Base-by-base conservation (phyloP, 1,140 invertebrate genomes). In the Halesus radiatus region DNA sequence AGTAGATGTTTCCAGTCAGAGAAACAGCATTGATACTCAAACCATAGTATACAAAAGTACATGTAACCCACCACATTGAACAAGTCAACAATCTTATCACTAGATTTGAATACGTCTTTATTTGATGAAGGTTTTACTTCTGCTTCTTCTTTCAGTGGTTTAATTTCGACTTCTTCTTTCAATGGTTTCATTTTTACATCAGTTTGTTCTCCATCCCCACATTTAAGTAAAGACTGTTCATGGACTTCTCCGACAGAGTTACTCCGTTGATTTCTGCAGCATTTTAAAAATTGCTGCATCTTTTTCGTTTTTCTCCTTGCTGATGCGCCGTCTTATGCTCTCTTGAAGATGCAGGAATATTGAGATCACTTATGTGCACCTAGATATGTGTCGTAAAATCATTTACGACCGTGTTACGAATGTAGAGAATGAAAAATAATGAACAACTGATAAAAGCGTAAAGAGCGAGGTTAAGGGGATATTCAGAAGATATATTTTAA, bases 11-110 rank as follows among this genome's bases (percentile, higher is more conserved):
- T 0, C 93, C 94, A 77, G 92, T 93, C 26, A 97, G 87, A 37
- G 94, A 92, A 23, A 94, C 94, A 2, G 95, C 93, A 84, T 96
- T 96, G 18, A 96, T 91, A 0, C 95, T 95, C n/a, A 97, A 84
- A 1, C 95, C 96, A 84, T 96, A 97, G 84, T 96, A 97, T 3
- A 95, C 92, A 77, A 96, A 91, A 0, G 93, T 92, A 83, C 93
- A 93, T 0, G 93, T 93, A 56, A 94, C 88, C 94, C 93, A 96
- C 84, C 92, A 91, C 84, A 94, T 92, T 50, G 91, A 93, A 68
- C 93, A 93, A 32, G 92, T 92, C 2, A 93, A 83, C 54, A 95
- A 86, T 60, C 94, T 90, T 84, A 92, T 91, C 86, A 94, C 88
- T 87, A 0, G 93, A 90, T 78, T 91, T 91, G 37, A 94, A 86